Percentiles rank a stretch among this genome's conserved stretches.
These are phyloP conservation scores for Folsomia candida DNA, from an alignment of 2,888 invertebrate species.

Conservation along the genomic window DNA sequence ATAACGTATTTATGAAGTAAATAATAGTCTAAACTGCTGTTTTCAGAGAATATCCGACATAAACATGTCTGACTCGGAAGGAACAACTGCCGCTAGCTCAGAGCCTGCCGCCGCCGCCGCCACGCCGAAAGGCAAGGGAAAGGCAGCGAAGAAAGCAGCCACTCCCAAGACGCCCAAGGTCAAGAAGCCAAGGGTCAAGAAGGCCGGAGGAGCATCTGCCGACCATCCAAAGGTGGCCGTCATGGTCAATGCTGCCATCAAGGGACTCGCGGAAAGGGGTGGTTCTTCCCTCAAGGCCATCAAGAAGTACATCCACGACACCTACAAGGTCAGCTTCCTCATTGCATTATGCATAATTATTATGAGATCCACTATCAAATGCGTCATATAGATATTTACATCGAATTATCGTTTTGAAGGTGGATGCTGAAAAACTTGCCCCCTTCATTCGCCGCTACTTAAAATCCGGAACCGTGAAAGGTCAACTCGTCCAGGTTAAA, in stretches of 20 bases:
- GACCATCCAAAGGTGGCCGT: constrained; percentile 40
- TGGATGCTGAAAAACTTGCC: constrained; percentile 61
- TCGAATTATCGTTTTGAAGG: too few relatives aligned
- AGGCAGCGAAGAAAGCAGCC: constrained; percentile 30
- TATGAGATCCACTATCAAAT: too few relatives aligned
- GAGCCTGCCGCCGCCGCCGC: constrained; percentile 33
- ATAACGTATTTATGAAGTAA: background rate
- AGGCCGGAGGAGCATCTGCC: constrained; percentile 19
- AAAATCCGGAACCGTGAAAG: constrained; percentile 60
- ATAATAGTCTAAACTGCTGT: background rate
- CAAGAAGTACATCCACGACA: constrained; percentile 64
- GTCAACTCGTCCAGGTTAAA: constrained; percentile 51
- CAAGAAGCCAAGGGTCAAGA: constrained; percentile 8
- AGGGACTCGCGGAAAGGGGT: constrained; percentile 55
- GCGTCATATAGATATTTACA: too few relatives aligned
- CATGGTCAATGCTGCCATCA: constrained; percentile 62
- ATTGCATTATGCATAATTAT: too few relatives aligned
- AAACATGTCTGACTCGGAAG: background rate
- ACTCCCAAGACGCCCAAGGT: constrained; percentile 27
- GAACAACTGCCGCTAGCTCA: constrained; percentile 26
- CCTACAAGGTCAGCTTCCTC: constrained; percentile 55
- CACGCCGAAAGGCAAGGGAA: constrained; percentile 39
- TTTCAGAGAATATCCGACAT: background rate
- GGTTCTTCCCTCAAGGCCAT: constrained; percentile 63
- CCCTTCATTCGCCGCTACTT: constrained; percentile 63